phyloP scores from a whole-genome alignment of 2,113 vertebrate genomes.

The Asarcornis scutulata region DNA sequence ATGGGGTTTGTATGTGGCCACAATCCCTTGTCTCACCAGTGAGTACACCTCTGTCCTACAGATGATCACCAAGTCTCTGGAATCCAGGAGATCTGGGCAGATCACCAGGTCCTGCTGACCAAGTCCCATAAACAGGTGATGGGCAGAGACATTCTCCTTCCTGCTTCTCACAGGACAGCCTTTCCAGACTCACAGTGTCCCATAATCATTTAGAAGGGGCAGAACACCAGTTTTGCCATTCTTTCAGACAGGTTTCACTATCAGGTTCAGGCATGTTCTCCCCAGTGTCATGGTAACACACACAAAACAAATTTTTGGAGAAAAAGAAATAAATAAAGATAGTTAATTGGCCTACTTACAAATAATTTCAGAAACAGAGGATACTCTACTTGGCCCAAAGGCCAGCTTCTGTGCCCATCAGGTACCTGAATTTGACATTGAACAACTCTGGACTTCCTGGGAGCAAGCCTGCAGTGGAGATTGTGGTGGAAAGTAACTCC shows the following conservation, averaged over 20 bases:
- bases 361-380: background rate
- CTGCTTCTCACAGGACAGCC: background rate
- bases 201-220: background rate
- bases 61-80: accelerated
- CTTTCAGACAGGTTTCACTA: background rate
- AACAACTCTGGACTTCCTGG: accelerated
- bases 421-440: background rate
- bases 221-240: background rate
- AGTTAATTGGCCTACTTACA: background rate
- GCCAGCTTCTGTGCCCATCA: background rate
- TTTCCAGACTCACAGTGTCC: background rate
- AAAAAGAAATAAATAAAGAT: accelerated
- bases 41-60: background rate
- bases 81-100: background rate
- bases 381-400: background rate
- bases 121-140: background rate
- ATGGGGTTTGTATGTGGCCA: background rate
- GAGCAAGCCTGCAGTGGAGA: background rate
- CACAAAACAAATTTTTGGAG: background rate
- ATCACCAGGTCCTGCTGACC: background rate
- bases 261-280: background rate
- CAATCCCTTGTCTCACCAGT: background rate
- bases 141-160: background rate
- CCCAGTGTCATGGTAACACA: background rate
- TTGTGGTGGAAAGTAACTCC: background rate